Evolutionary conservation across 2,113 vertebrate genomes (phyloP), one percentile per base, ranked within the genome.

Genomic region (Hepsetus odoe): DNA sequence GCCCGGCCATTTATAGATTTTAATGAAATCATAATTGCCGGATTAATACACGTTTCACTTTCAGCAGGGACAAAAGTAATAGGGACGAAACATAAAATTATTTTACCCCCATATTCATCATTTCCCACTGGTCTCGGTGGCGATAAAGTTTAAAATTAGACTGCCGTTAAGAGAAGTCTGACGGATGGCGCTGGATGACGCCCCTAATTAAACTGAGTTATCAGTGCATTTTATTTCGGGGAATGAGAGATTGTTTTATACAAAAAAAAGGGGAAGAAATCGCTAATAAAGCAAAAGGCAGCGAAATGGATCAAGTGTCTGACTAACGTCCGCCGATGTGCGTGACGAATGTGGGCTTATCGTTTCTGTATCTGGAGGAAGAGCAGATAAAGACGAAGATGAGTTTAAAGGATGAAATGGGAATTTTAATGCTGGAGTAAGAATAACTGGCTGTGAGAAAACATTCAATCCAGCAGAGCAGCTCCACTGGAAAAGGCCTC

Each of bases 1-100:
- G 83, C 86, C 87, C 78, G 79, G 90, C 90, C 90, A 92, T 93
- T 93, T 91, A 91, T 92, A 93, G 92, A 92, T 88, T 92, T 89
- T 92, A 92, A 92, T 91, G 87, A 90, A 89, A 90, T 88, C 86
- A 81, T 91, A 92, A 92, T 92, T 92, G 89, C 85, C 83, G 86
- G 84, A 84, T 91, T 90, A 90, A 90, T 91, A 88, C 86, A 88
- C 86, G 86, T 77, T 80, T 85, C 81, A 81, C 83, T 86, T 87
- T 90, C 88, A 83, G 87, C 86, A 81, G 86, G 85, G 84, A 87
- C 84, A 84, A 89, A 89, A 92, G 87, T 91, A 89, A 92, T 91
- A 87, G 87, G 83, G 83, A 84, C 40, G 81, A 87, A 90, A 91
- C 89, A 86, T 88, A 86, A 85, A 91, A 92, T 92, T 88, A 91